These are phyloP conservation scores for Mongoloraphidia duomilia DNA, from an alignment of 2,888 invertebrate species.

Conservation along the genomic window DNA sequence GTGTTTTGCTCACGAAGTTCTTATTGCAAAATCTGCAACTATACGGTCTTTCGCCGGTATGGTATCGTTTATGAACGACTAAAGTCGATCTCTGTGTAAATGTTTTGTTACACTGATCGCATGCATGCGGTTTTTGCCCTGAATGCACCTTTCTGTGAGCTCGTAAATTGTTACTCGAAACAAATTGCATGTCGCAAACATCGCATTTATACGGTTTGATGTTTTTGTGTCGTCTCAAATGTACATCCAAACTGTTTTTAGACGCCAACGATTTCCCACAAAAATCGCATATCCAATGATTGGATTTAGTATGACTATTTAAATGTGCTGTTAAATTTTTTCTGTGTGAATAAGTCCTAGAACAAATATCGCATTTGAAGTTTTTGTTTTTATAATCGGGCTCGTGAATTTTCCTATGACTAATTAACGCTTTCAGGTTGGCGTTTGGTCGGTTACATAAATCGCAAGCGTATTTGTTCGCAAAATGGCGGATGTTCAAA, in stretches of 20 bases:
- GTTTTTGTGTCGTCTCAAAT: no score
- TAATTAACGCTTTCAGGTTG: neutral
- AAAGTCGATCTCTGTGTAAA: conserved; percentile 14
- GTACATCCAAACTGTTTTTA: no score
- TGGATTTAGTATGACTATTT: no score
- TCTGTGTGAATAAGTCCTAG: no score
- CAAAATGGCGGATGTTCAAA: neutral
- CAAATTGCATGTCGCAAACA: neutral
- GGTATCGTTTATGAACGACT: conserved; percentile 12
- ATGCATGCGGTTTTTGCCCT: no score
- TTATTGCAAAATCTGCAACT: conserved; percentile 9
- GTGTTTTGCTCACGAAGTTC: conserved; percentile 5
- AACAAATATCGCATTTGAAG: no score
- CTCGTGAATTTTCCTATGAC: no score
- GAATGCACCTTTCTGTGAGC: neutral
- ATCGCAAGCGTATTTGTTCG: neutral
- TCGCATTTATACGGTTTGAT: neutral
- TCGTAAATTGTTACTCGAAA: neutral
- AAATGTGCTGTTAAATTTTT: no score
- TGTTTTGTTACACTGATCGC: conserved; percentile 4
- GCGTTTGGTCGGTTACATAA: neutral
- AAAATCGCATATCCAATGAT: neutral
- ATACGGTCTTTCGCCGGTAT: conserved; percentile 22
- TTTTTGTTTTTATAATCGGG: no score
- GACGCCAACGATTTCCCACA: neutral